These are phyloP conservation scores for Diorhabda sublineata DNA, from an alignment of 1,140 invertebrate genomes.

Conservation along the genomic window DNA sequence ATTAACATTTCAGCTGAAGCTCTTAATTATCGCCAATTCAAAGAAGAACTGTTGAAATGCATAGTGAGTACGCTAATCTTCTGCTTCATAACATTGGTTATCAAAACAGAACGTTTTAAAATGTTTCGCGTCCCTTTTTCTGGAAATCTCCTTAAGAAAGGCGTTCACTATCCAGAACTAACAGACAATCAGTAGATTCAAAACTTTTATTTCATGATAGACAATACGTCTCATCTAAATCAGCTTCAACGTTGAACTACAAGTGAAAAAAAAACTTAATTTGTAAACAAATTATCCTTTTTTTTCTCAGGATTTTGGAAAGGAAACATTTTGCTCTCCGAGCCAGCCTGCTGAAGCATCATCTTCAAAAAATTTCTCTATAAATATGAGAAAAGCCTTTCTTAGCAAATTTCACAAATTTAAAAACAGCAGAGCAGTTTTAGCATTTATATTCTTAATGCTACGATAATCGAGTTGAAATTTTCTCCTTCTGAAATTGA, in stretches of 20 bases:
- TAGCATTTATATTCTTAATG: background rate
- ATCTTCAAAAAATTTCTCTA: background rate
- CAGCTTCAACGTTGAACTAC: background rate
- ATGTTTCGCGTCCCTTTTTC: background rate
- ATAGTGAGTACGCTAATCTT: background rate
- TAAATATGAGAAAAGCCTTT: background rate
- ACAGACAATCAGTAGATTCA: background rate
- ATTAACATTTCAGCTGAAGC: background rate
- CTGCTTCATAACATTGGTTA: no score
- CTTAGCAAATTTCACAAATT: background rate
- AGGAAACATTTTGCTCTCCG: background rate
- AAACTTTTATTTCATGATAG: background rate
- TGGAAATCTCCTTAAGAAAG: background rate
- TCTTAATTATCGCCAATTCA: background rate
- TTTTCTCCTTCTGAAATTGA: background rate
- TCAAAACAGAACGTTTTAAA: background rate
- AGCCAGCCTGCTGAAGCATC: background rate
- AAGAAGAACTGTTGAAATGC: background rate
- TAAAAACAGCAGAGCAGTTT: background rate
- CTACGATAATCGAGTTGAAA: conserved; percentile 3
- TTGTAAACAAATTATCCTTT: background rate
- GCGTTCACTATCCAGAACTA: background rate
- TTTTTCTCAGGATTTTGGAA: background rate
- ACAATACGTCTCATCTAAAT: background rate
- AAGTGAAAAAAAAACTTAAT: background rate